phyloP scores from a whole-genome alignment of 2,113 vertebrate species.

The Catharus bicknelli region DNA sequence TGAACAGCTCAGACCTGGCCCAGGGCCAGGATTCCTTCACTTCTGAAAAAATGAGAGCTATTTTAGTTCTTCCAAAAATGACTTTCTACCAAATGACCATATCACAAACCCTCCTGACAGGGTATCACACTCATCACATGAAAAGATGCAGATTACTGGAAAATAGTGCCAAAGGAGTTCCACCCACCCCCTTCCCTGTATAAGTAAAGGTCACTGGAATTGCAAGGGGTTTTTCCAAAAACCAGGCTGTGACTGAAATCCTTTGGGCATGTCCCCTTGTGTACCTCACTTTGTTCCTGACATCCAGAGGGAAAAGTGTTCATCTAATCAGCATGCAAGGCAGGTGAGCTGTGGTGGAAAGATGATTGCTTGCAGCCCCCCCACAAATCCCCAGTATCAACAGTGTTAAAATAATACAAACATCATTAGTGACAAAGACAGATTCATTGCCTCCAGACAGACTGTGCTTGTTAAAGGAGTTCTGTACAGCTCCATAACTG shows the following conservation, averaged over 20 bases:
- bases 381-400: background rate
- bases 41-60: background rate
- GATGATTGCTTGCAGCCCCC: background rate
- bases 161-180: background rate
- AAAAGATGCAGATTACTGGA: background rate
- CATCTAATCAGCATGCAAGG: background rate
- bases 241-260: background rate
- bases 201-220: background rate
- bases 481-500: background rate
- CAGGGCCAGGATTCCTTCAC: background rate
- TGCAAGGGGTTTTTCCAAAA: background rate
- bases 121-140: background rate
- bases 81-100: background rate
- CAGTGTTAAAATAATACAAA: constrained; percentile 51
- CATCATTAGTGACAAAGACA: constrained; percentile 62
- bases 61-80: background rate
- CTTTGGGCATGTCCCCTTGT: background rate
- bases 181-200: accelerated
- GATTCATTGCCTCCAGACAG: constrained; percentile 55
- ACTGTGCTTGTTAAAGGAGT: constrained; percentile 39
- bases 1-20: background rate
- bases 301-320: background rate
- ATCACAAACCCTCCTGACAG: background rate
- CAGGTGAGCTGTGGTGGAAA: background rate
- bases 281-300: background rate